Evolutionary conservation across 2,797 vertebrate genomes (phyloP).

Genomic region (Alfaro cultratus): DNA sequence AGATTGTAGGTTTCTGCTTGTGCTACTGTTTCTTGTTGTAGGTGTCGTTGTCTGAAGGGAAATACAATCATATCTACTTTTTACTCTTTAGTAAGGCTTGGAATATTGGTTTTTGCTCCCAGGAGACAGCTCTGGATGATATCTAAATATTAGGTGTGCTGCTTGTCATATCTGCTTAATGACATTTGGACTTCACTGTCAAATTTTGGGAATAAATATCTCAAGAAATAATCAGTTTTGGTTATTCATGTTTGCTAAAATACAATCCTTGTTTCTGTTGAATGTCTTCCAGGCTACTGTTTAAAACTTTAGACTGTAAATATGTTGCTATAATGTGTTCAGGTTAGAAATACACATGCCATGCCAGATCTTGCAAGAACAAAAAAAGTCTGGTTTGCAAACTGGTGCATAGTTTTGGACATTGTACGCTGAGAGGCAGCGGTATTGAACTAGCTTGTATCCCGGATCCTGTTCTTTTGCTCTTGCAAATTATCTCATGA

Average conservation of each 20-base stretch:
- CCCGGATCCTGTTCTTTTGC: background rate
- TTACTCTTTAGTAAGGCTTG: background rate
- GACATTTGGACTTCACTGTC: background rate
- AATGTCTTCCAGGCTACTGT: background rate
- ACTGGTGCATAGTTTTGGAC: too few species aligned
- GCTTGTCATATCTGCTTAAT: background rate
- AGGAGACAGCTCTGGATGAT: background rate
- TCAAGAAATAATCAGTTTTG: background rate
- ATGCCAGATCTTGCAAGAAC: too few species aligned
- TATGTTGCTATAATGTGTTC: background rate
- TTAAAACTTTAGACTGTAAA: background rate
- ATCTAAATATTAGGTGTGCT: background rate
- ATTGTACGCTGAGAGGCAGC: too few species aligned
- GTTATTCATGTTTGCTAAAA: background rate
- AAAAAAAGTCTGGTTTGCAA: too few species aligned
- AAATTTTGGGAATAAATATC: background rate
- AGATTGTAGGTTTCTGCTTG: conserved; percentile 8
- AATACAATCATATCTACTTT: background rate
- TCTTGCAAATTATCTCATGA: background rate
- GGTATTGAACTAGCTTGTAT: background rate
- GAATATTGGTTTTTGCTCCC: background rate
- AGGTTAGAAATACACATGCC: background rate
- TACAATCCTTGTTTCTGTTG: background rate
- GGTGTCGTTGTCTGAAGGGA: background rate
- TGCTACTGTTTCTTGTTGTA: background rate